Percentiles rank a stretch among this genome's conserved stretches.
Evolutionary conservation across 2,888 invertebrate species (phyloP).

Genomic region (Cylindroiulus punctatus): DNA sequence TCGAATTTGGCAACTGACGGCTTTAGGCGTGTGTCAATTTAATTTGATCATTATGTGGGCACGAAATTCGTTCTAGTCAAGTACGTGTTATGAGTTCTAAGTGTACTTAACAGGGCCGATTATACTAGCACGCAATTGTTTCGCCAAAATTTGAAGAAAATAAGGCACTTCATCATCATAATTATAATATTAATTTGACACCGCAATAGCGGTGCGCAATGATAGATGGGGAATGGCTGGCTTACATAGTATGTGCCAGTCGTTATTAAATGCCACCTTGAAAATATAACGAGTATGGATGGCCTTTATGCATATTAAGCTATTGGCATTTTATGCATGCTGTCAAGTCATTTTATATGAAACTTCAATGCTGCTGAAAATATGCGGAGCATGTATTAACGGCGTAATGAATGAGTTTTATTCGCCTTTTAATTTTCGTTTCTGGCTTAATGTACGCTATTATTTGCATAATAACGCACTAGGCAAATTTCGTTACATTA

Average conservation of each 20-base stretch:
- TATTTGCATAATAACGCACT: constrained; percentile 25
- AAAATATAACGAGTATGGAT: neutral
- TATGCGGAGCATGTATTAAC: neutral
- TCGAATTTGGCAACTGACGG: neutral
- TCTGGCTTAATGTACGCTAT: neutral
- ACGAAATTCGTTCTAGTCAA: neutral
- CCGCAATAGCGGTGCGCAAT: neutral
- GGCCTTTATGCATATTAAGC: neutral
- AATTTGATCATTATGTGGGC: constrained; percentile 6
- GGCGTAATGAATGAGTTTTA: constrained; percentile 23
- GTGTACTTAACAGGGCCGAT: neutral
- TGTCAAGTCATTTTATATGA: neutral
- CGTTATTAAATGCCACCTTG: constrained; percentile 4
- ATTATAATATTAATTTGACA: constrained; percentile 37
- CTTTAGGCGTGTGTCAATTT: neutral
- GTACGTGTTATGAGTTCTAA: constrained; percentile 1
- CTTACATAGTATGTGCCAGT: neutral
- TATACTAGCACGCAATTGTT: neutral
- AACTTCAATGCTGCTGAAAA: neutral
- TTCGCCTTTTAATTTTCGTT: constrained; percentile 42
- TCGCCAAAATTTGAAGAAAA: constrained; percentile 29
- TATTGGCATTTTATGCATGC: neutral
- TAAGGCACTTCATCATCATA: constrained; percentile 38
- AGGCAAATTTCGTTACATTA: neutral
- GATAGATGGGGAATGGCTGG: neutral